These are phyloP conservation scores for Gallirallus australis DNA, from an alignment of 2,797 vertebrate genomes.

Conservation along the genomic window DNA sequence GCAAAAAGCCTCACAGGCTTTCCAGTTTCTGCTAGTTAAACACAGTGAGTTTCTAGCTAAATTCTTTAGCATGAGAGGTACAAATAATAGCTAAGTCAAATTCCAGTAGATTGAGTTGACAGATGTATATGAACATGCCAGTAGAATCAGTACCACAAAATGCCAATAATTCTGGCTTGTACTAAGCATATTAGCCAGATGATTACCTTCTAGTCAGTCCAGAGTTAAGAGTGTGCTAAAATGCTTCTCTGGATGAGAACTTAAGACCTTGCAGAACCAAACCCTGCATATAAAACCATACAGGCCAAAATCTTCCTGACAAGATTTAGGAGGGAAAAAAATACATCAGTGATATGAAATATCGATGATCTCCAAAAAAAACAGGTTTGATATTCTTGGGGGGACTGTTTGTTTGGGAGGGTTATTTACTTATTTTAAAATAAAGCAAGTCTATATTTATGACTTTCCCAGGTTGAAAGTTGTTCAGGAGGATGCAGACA, in stretches of 20 bases:
- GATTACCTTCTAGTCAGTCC: neutral
- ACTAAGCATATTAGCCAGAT: neutral
- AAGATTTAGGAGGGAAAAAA: neutral
- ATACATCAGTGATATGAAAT: neutral
- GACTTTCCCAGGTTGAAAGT: neutral
- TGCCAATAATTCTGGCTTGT: neutral
- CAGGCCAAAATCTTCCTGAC: neutral
- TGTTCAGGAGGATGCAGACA: neutral
- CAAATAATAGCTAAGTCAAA: neutral
- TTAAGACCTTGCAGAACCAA: neutral
- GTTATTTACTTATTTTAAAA: neutral
- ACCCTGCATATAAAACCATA: neutral
- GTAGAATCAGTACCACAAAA: neutral
- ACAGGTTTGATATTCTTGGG: rapidly evolving
- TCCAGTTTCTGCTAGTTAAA: neutral
- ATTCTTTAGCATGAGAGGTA: neutral
- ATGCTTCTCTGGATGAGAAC: neutral
- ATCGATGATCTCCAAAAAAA: neutral
- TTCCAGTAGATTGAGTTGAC: neutral
- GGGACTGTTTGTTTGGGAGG: rapidly evolving
- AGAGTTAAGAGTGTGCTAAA: neutral
- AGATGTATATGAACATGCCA: neutral
- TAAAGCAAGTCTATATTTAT: neutral
- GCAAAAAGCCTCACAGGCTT: neutral
- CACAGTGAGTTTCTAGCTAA: neutral